Evolutionary conservation across 2,888 invertebrate species (phyloP), one percentile per base, ranked within the genome.

Genomic region (Drepanosiphum platanoidis): DNA sequence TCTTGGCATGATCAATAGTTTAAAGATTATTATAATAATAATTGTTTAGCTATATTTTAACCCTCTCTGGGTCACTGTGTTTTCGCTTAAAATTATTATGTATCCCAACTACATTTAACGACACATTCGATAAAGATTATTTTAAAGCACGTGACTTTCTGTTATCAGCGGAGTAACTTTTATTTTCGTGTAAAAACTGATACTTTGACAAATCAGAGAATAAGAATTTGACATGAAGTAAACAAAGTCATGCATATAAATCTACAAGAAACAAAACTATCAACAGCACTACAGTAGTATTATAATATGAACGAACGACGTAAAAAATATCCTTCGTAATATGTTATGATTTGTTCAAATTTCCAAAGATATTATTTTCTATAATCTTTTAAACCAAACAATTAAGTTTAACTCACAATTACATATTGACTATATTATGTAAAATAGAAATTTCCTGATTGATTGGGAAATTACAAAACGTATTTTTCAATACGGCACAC

Each of bases 111-210:
- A 13, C 22, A 72, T 30, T 74, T 9, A 32, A 2, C 27, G 39
- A 71, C 46, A 46, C 46, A 22, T 74, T 30, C 46, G 30, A 74
- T 74, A 74, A 30, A 74, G 5, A 74, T 74, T 74, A 11, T 3
- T 46, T 22, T 22, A 74, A 46, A 52, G 32, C 74, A 46, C 42
- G 72, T 72, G 72, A 39, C 39, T 71, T 39, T 13, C 2, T 39
- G 70, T 13, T 18, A 13, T 30, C 8, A 27, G 27, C 9, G 13
- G 11, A 64, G 0, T 64, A 30, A 30, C 13, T 64, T 11, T 64
- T 27, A 5, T 22, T 52, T n/a, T n/a, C n/a, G n/a, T 5, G 52
- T 52, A 18, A 52, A 52, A 52, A 52, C 52, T 52, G 22, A 18
- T 52, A 52, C 5, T 52, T 52, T 52, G 52, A 52, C 52, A 18